A percentile compares a stretch with the other conserved stretches of the same genome.
These are phyloP conservation scores for Ageneiosus marmoratus DNA, from an alignment of 2,113 vertebrate species.

Conservation along the genomic window DNA sequence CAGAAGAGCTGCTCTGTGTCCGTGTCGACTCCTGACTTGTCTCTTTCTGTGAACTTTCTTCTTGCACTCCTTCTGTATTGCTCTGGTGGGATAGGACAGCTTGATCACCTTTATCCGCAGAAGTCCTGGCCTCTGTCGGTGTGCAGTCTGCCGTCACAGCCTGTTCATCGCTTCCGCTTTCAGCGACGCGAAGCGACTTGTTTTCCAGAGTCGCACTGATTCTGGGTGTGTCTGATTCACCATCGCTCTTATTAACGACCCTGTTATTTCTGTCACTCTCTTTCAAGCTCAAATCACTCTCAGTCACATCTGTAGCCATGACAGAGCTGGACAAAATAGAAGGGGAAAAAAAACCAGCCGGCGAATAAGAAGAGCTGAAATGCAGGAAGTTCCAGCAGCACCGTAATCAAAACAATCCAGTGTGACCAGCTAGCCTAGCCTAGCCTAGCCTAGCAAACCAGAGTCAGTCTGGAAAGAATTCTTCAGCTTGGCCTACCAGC, in stretches of 20 bases:
- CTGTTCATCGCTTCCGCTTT: conserved; percentile 56
- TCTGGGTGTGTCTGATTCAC: conserved; percentile 68
- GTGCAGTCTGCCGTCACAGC: conserved; percentile 51
- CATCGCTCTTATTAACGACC: conserved; percentile 63
- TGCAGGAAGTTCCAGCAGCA: background rate
- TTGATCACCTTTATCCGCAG: conserved; percentile 57
- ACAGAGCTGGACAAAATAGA: background rate
- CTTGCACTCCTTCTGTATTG: conserved; percentile 56
- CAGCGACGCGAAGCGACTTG: conserved; percentile 59
- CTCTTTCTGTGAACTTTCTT: conserved; percentile 62
- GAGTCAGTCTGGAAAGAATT: background rate
- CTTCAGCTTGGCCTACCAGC: background rate
- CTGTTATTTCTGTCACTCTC: conserved; percentile 51
- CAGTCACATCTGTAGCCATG: conserved; percentile 71
- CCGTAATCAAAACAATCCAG: conserved; percentile 9
- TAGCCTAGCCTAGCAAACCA: background rate
- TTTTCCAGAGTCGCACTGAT: conserved; percentile 52
- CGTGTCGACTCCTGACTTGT: conserved; percentile 46
- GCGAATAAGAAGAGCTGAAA: background rate
- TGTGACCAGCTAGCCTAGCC: conserved; percentile 17
- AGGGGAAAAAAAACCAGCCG: background rate
- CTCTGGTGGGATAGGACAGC: conserved; percentile 43
- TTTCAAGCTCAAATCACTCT: conserved; percentile 60
- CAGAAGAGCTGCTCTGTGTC: conserved; percentile 56
- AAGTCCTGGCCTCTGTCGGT: conserved; percentile 15